Base-by-base conservation (phyloP, 2,113 vertebrate genomes). In the Suricata suricatta region DNA sequence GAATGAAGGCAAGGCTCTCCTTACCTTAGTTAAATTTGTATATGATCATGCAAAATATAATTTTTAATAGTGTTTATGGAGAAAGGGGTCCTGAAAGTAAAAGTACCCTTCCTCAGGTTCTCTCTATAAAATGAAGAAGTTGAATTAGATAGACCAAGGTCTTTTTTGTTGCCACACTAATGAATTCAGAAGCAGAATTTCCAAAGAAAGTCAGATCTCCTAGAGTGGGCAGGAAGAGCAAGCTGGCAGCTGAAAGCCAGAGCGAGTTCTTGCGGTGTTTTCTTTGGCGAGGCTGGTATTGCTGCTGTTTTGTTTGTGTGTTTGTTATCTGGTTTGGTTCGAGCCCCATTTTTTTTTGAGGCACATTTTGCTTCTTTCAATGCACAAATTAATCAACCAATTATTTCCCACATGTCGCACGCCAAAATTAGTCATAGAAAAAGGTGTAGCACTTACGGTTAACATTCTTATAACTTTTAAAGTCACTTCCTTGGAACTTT, bases 341-440 rank as follows among this genome's bases (percentile, higher is more conserved):
- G n/a, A n/a, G n/a, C n/a, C n/a, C n/a, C n/a, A n/a, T n/a, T n/a
- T n/a, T n/a, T n/a, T n/a, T n/a, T n/a, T n/a, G 16, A 71, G 23
- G 29, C 41, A 88, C 66, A 52, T 82, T 64, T 96, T 86, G 13
- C 25, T 86, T 87, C 25, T 95, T 92, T 91, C 95, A 97, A 72
- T 89, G 64, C 3, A 87, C 33, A 97, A 89, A 66, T 41, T 81
- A 89, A 77, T 35, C 60, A 88, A 76, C 35, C 76, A 80, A 72
- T 76, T 17, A 54, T 54, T 92, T 79, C 27, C 16, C 35, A 41
- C 4, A n/a, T n/a, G 4, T 82, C 23, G 79, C 50, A 84, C 57
- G 95, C 33, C 16, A 92, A 96, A 97, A 94, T 21, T 80, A 63
- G 29, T 94, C 38, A 63, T 41, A 93, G 23, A 81, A 17, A 93